Percentiles rank a stretch among this genome's conserved stretches.
These are phyloP conservation scores for Caenorhabditis becei DNA, from an alignment of 2,888 invertebrate genomes.

Conservation along the genomic window DNA sequence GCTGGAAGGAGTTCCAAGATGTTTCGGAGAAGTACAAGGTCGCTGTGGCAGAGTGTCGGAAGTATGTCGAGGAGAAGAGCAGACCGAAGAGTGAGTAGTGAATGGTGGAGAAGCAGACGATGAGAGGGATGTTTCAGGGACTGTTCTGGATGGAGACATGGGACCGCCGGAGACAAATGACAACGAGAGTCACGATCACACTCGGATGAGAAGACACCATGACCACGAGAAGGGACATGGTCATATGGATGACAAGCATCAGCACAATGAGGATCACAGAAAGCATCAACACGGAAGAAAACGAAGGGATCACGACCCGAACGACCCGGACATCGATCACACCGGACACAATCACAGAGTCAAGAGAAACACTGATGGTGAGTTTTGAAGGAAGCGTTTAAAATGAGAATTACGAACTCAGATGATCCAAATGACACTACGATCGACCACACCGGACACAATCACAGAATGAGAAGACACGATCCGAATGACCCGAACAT, in stretches of 20 bases:
- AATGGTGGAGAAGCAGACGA: background rate
- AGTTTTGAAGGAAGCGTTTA: background rate
- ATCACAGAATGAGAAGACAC: conserved; percentile 26
- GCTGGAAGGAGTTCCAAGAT: conserved; percentile 69
- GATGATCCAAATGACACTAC: conserved; percentile 69
- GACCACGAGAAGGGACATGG: conserved; percentile 14
- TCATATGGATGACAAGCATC: conserved; percentile 2
- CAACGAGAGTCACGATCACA: conserved; percentile 34
- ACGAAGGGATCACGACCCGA: conserved; percentile 27
- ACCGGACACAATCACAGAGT: conserved; percentile 31
- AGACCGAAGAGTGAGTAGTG: conserved; percentile 29
- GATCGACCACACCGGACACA: conserved; percentile 66
- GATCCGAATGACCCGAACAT: conserved; percentile 61
- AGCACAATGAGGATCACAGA: conserved; percentile 32
- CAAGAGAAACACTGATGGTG: background rate
- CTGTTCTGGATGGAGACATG: conserved; percentile 42
- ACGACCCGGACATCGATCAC: conserved; percentile 52
- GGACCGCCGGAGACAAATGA: conserved; percentile 14
- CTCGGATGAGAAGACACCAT: conserved; percentile 43
- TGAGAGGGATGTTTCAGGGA: conserved; percentile 26
- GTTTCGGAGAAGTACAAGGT: conserved; percentile 65
- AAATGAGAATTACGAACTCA: conserved; percentile 2
- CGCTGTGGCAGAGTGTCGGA: conserved; percentile 57
- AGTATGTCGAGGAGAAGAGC: conserved; percentile 57
- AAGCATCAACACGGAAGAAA: conserved; percentile 35